These are phyloP conservation scores for Thera obeliscata DNA, from an alignment of 2,888 invertebrate genomes.

Conservation along the genomic window DNA sequence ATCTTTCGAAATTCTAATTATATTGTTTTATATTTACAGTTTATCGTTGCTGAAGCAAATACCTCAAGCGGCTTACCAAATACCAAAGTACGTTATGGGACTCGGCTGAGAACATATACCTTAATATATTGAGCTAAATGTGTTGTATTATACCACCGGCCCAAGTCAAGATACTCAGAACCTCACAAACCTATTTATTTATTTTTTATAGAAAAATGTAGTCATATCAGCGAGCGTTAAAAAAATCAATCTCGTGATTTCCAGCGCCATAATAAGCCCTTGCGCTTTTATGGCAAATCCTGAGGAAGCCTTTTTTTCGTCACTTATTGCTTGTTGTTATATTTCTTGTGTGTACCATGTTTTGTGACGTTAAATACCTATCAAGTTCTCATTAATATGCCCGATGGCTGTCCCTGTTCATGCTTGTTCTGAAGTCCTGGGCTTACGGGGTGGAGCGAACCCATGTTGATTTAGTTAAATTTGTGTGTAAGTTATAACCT, in stretches of 20 bases:
- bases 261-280: too few relatives aligned
- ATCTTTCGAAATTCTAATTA: not conserved
- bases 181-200: slow-evolving; percentile 10
- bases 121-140: slow-evolving; percentile 43
- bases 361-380: too few relatives aligned
- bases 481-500: not conserved
- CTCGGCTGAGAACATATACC: slow-evolving; percentile 85
- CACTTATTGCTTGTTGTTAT: too few relatives aligned
- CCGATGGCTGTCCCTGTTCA: not conserved
- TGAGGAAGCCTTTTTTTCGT: too few relatives aligned
- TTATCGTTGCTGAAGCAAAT: slow-evolving; percentile 94
- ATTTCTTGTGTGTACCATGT: too few relatives aligned
- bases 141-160: slow-evolving; percentile 52
- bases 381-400: too few relatives aligned
- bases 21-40: slow-evolving; percentile 79
- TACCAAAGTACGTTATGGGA: slow-evolving; percentile 94
- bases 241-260: too few relatives aligned
- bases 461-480: not conserved
- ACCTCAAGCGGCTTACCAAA: slow-evolving; percentile 91
- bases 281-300: too few relatives aligned
- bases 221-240: not conserved
- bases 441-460: not conserved
- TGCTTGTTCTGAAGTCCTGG: not conserved
- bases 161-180: slow-evolving; percentile 45
- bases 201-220: not conserved